A percentile compares a stretch with the other conserved stretches of the same genome.
Conservation (phyloP, 2,888 invertebrate genomes). For the Mactromeris polynyma region DNA sequence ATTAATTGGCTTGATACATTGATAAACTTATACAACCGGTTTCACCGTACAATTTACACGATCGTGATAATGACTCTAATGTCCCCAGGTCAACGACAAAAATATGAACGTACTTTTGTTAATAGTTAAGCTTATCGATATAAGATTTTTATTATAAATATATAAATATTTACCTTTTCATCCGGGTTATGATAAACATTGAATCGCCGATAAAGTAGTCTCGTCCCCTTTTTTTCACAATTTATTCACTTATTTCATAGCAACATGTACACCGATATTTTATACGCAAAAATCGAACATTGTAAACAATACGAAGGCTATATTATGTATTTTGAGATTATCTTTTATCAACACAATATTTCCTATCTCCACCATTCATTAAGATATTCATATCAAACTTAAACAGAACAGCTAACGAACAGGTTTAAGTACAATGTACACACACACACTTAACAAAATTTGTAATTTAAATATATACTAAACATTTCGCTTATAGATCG, state of each 20-base stretch:
- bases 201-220: not conserved
- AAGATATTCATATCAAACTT: not conserved
- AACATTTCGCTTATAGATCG: constrained; percentile 9
- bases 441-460: not conserved
- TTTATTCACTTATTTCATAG: not conserved
- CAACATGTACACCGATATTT: constrained; percentile 2
- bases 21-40: constrained; percentile 26
- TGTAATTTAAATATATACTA: constrained; percentile 12
- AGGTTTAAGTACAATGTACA: not conserved
- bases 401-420: not conserved
- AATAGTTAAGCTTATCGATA: constrained; percentile 14
- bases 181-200: not conserved
- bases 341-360: not conserved
- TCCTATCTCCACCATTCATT: not conserved
- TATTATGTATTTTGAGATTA: constrained; percentile 12
- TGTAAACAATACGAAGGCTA: not conserved
- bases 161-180: constrained; percentile 35
- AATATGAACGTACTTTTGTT: not conserved
- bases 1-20: constrained; percentile 24
- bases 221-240: not conserved
- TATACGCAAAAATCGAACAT: constrained; percentile 10
- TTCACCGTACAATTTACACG: constrained; percentile 29
- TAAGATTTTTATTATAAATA: constrained; percentile 25
- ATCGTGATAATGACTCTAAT: constrained; percentile 35
- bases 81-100: constrained; percentile 36